Evolutionary conservation across 2,113 vertebrate species (phyloP).

Genomic region (Muntiacus muntjak): DNA sequence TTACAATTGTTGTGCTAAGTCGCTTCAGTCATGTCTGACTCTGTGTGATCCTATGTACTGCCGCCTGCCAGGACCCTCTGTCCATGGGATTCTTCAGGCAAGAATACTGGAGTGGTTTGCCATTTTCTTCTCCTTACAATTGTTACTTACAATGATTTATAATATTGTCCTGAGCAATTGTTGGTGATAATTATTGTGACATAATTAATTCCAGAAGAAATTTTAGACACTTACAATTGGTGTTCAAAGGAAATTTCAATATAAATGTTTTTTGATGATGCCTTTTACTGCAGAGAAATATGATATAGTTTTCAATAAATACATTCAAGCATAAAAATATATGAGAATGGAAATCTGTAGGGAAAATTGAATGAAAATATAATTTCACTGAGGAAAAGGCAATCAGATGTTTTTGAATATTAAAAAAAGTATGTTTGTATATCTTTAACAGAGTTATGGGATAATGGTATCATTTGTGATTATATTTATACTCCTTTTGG

Average conservation of each 20-base stretch:
- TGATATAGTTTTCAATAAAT: not conserved
- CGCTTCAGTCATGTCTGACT: fast-evolving
- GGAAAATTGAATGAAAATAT: not conserved
- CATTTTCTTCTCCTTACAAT: not conserved
- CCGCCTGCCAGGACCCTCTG: not conserved
- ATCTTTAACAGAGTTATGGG: not conserved
- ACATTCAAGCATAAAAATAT: not conserved
- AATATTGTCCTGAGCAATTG: not conserved
- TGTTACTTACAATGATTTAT: not conserved
- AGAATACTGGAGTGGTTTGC: not conserved
- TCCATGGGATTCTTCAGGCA: not conserved
- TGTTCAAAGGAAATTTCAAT: not conserved
- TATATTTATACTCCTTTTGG: not conserved
- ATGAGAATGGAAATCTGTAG: not conserved
- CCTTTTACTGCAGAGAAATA: not conserved
- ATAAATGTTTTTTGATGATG: not conserved
- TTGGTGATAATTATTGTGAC: not conserved
- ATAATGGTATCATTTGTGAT: not conserved
- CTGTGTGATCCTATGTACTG: not conserved
- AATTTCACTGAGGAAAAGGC: not conserved
- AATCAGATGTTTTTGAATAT: not conserved
- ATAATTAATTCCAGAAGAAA: not conserved
- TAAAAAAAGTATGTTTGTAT: not conserved
- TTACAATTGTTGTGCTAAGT: not conserved
- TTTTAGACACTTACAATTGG: not conserved